phyloP scores from a whole-genome alignment of 2,888 invertebrate genomes.

The Exocentrus adspersus region DNA sequence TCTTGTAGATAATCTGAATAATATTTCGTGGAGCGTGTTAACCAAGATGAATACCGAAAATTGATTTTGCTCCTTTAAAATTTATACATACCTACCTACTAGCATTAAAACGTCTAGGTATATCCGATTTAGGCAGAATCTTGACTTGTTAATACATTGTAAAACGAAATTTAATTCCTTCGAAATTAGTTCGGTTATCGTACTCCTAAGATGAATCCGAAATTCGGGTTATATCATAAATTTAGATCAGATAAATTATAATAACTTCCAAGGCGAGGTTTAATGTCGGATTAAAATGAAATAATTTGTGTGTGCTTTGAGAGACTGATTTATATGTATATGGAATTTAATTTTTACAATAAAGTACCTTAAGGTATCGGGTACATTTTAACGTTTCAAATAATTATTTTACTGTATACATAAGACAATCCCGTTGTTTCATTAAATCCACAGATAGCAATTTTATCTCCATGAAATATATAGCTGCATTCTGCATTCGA shows the following conservation, averaged over 20 bases:
- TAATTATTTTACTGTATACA: background rate
- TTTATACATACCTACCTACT: too few relatives aligned
- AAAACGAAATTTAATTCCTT: slow-evolving; percentile 18
- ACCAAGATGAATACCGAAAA: background rate
- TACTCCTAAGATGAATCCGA: slow-evolving; percentile 13
- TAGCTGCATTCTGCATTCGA: slow-evolving; percentile 1
- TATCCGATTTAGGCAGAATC: slow-evolving; percentile 4
- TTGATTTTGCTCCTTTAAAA: background rate
- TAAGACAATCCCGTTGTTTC: background rate
- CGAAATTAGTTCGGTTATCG: slow-evolving; percentile 13
- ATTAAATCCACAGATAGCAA: background rate
- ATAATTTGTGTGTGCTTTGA: slow-evolving; percentile 12
- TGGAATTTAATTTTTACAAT: too few relatives aligned
- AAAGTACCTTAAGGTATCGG: too few relatives aligned
- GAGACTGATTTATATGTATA: background rate
- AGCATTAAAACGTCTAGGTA: too few relatives aligned
- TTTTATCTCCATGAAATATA: background rate
- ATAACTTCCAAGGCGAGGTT: slow-evolving; percentile 18
- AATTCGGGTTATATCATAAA: slow-evolving; percentile 9
- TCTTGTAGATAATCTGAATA: too few relatives aligned
- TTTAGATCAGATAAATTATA: slow-evolving; percentile 18
- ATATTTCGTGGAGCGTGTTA: too few relatives aligned
- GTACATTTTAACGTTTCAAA: background rate
- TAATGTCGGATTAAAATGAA: slow-evolving; percentile 12
- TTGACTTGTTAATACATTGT: slow-evolving; percentile 13